phyloP scores from a whole-genome alignment of 2,113 vertebrate genomes.

The Procavia capensis region DNA sequence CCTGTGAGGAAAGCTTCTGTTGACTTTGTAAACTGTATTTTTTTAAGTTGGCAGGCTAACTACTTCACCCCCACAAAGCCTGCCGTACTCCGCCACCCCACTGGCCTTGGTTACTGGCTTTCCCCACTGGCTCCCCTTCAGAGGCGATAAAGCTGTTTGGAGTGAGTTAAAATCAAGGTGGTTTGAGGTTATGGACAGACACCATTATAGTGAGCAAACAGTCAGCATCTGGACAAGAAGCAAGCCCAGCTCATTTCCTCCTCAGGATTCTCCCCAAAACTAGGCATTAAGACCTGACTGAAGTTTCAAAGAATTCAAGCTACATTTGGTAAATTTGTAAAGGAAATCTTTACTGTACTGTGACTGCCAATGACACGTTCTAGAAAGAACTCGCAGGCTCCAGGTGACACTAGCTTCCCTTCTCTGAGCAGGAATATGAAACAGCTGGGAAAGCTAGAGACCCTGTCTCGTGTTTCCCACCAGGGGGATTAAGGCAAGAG shows the following conservation, averaged over 20 bases:
- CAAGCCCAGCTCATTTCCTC: not conserved
- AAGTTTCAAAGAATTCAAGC: not conserved
- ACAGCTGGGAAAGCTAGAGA: not conserved
- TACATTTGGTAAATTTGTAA: too few relatives aligned
- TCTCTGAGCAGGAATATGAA: not conserved
- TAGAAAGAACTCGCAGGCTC: too few relatives aligned
- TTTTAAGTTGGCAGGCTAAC: not conserved
- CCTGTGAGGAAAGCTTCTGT: not conserved
- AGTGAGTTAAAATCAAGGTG: not conserved
- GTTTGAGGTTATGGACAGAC: not conserved
- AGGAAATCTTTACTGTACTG: not conserved
- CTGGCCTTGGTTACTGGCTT: not conserved
- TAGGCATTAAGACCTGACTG: too few relatives aligned
- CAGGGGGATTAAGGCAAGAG: rapidly evolving
- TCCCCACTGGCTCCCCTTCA: not conserved
- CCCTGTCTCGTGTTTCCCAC: rapidly evolving
- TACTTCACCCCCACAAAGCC: slow-evolving; percentile 8
- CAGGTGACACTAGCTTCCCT: not conserved
- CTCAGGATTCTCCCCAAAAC: not conserved
- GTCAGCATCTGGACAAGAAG: not conserved
- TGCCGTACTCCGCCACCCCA: not conserved
- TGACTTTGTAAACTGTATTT: slow-evolving; percentile 53
- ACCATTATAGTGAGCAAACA: not conserved
- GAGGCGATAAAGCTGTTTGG: not conserved
- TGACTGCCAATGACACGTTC: not conserved